Base-by-base conservation (phyloP, 1,140 invertebrate genomes). In the Asbolus verrucosus region DNA sequence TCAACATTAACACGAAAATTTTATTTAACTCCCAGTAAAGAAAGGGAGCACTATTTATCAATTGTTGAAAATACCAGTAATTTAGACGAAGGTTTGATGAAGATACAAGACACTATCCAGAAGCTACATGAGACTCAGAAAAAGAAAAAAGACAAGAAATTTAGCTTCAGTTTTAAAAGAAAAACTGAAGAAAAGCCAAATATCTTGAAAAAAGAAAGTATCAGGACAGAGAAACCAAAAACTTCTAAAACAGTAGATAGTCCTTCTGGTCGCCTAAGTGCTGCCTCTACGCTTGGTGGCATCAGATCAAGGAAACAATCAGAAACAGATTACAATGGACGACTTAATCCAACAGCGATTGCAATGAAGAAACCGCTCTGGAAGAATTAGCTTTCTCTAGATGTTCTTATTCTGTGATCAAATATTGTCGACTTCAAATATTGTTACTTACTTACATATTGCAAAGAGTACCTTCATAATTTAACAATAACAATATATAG, bases 141-240 rank as follows among this genome's bases (percentile, higher is more conserved):
- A 14, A 54, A 54, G 46, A 54, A 54, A 21, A 54, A 46, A 19
- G 33, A 38, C 2, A 38, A 43, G 39, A 54, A 24, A 11, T 54
- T 54, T 54, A 24, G 21, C 6, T 54, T 54, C 11, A 54, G 46
- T 54, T 54, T 54, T 30, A 54, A 27, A 16, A 54, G 27, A 21
- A 54, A 54, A 11, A 54, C 19, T 13, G 46, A 27, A 54, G 46
- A 54, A 0, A 54, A 30, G 21, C 46, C 46, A 3, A 54, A 54
- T 2, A 27, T 54, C 11, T 19, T 24, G 46, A 54, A 6, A 27
- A 14, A 14, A 6, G n/a, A 24, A 1, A 24, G 6, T 3, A 8
- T 8, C n/a, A 54, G 9, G 13, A 16, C 13, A 1, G 46, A 54
- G 27, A 9, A 9, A n/a, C 1, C 18, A 0, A 24, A 13, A 54